Conservation (phyloP, 35 echinoderm and acorn worm genomes). For the Ophiothrix spiculata region DNA sequence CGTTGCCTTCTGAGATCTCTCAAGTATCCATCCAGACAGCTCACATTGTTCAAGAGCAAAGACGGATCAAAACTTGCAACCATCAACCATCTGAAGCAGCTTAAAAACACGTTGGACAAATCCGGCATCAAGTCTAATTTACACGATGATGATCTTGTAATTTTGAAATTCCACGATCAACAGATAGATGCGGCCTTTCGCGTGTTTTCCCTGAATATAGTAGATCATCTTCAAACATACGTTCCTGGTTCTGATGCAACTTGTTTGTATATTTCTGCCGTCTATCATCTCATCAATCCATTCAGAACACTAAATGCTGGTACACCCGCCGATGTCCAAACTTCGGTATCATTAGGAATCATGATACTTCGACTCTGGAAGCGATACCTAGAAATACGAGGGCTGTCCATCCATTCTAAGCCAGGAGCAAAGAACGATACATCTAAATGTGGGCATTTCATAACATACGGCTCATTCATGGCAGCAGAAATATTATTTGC, state of each 20-base stretch:
- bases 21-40: background rate
- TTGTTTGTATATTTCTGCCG: background rate
- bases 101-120: background rate
- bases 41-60: background rate
- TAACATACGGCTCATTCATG: background rate
- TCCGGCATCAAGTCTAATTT: background rate
- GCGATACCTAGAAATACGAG: background rate
- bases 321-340: background rate
- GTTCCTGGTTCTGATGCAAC: background rate
- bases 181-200: background rate
- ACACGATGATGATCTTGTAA: background rate
- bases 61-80: background rate
- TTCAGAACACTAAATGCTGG: background rate
- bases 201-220: background rate
- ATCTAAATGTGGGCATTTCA: background rate
- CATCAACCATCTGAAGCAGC: background rate
- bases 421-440: background rate
- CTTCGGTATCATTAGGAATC: background rate
- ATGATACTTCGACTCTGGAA: background rate
- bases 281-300: background rate
- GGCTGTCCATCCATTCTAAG: background rate
- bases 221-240: background rate
- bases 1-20: background rate
- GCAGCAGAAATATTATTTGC: background rate
- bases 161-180: background rate